Percentiles rank a stretch among this genome's conserved stretches.
phyloP scores from a whole-genome alignment of 1,140 invertebrate species.

The Sminthurinus signatus region DNA sequence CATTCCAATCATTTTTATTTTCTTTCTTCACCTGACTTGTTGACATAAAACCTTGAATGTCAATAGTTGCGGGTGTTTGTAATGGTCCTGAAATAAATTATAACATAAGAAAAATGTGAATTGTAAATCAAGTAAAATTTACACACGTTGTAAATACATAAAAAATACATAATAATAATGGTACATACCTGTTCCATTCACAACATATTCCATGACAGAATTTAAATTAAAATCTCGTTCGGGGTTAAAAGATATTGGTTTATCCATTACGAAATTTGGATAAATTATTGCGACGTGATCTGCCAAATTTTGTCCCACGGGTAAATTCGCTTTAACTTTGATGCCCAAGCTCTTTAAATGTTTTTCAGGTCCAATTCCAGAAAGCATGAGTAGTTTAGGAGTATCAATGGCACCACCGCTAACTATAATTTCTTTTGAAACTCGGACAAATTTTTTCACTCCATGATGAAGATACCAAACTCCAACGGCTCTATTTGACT shows the following conservation, averaged over 20 bases:
- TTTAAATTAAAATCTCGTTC: conserved; percentile 21
- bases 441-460: conserved; percentile 53
- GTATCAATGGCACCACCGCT: conserved; percentile 67
- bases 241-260: conserved; percentile 7
- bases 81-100: conserved; percentile 17
- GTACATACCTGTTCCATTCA: conserved; percentile 21
- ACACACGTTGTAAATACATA: no score
- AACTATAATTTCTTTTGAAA: conserved; percentile 67
- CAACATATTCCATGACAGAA: conserved; percentile 20
- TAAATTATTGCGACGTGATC: conserved; percentile 34
- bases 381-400: conserved; percentile 54
- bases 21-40: background rate
- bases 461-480: conserved; percentile 55
- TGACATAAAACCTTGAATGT: conserved; percentile 17
- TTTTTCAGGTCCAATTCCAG: conserved; percentile 34
- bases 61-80: background rate
- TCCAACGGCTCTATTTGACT: conserved; percentile 49
- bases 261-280: conserved; percentile 16
- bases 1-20: conserved; percentile 24
- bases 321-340: conserved; percentile 47
- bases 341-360: conserved; percentile 26
- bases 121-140: background rate
- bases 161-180: background rate
- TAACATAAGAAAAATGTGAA: background rate
- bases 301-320: conserved; percentile 45